These are phyloP conservation scores for Nephrocerus scutellatus DNA, from an alignment of 2,888 invertebrate species.

Conservation along the genomic window DNA sequence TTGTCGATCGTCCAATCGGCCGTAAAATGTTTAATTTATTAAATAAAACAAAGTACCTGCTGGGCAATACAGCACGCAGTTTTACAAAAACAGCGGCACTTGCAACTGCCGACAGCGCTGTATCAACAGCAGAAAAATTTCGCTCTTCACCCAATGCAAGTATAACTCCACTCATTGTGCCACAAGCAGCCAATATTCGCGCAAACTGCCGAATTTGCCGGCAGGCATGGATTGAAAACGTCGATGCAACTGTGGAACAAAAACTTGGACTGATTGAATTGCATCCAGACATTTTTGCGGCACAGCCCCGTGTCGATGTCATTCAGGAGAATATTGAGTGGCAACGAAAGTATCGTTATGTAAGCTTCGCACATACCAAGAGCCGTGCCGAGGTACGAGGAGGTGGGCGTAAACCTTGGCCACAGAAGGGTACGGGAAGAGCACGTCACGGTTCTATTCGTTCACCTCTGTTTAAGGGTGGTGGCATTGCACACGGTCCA, in stretches of 20 bases:
- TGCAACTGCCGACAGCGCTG: constrained; percentile 8
- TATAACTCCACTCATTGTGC: constrained; percentile 33
- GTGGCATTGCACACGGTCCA: constrained; percentile 85
- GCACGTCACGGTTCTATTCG: constrained; percentile 89
- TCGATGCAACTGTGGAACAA: constrained; percentile 66
- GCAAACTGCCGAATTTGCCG: constrained; percentile 43
- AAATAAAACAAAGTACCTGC: constrained; percentile 30
- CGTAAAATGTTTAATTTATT: constrained; percentile 35
- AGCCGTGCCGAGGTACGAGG: constrained; percentile 80
- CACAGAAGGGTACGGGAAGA: constrained; percentile 86
- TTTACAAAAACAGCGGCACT: too few species aligned
- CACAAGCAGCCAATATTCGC: constrained; percentile 26
- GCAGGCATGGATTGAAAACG: constrained; percentile 82
- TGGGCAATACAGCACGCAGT: constrained; percentile 26
- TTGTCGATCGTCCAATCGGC: too few species aligned
- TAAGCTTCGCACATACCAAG: constrained; percentile 73
- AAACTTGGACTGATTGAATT: constrained; percentile 80
- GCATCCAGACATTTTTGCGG: constrained; percentile 82
- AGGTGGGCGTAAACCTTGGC: constrained; percentile 92
- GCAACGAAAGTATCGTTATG: constrained; percentile 75
- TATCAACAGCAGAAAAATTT: constrained; percentile 8
- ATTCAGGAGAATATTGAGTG: constrained; percentile 79
- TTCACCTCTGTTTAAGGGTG: constrained; percentile 77
- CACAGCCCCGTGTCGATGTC: constrained; percentile 76
- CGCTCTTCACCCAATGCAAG: too few species aligned